Conservation (phyloP, 2,113 vertebrate genomes). For the Recurvirostra avosetta region DNA sequence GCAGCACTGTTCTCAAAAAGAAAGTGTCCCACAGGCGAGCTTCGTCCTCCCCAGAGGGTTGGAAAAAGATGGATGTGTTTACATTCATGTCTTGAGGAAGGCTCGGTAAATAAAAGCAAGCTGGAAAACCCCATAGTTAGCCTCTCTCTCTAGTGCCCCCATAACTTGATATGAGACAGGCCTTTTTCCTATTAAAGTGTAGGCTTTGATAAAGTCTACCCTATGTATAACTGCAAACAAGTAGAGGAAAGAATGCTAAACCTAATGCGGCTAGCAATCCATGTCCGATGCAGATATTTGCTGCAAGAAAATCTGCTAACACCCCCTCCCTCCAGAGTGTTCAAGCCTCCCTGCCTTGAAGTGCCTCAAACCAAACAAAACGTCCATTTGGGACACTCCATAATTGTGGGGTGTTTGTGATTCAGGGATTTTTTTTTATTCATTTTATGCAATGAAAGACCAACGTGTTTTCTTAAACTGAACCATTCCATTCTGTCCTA, state of each 20-base stretch:
- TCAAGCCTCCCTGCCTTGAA: background rate
- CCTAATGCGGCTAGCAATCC: background rate
- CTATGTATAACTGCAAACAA: background rate
- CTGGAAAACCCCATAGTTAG: background rate
- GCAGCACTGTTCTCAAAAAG: background rate
- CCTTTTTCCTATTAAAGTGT: background rate
- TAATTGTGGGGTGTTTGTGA: background rate
- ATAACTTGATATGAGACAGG: background rate
- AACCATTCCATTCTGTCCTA: background rate
- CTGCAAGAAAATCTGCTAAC: background rate
- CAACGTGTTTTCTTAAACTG: background rate
- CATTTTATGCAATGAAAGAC: background rate
- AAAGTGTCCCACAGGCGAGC: background rate
- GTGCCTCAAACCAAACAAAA: background rate
- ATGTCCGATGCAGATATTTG: background rate
- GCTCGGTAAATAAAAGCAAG: background rate
- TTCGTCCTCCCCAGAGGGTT: background rate
- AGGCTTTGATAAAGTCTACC: conserved; percentile 15
- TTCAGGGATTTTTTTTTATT: background rate
- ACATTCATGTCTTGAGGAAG: background rate
- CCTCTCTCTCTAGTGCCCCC: background rate
- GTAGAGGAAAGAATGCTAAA: background rate
- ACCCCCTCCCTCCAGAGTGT: background rate
- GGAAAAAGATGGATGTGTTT: background rate
- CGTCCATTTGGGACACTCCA: background rate